Conservation (phyloP, 2,113 vertebrate genomes). For the Canis aureus region DNA sequence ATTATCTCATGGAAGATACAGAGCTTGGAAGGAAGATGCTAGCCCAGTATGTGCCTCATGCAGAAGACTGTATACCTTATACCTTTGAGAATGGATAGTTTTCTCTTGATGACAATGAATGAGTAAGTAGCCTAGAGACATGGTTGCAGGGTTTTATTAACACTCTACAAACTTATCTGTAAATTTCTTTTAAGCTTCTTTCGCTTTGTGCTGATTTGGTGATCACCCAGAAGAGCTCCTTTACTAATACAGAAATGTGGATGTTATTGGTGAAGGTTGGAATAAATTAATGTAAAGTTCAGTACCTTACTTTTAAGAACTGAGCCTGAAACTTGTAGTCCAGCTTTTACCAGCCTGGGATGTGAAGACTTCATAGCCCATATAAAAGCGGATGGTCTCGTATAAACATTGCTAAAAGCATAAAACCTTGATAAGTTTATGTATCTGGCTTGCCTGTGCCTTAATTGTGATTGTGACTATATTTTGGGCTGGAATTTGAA, state of each 20-base stretch:
- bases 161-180: not conserved
- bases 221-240: not conserved
- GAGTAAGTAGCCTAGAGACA: not conserved
- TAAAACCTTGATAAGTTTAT: not conserved
- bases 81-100: not conserved
- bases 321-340: not conserved
- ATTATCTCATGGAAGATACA: not conserved
- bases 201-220: not conserved
- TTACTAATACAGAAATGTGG: not conserved
- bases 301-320: not conserved
- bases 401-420: not conserved
- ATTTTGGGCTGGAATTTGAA: constrained; percentile 6
- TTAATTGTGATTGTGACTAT: not conserved
- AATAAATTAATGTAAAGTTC: too few relatives aligned
- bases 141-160: not conserved
- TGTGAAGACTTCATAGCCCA: not conserved
- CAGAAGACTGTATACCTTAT: not conserved
- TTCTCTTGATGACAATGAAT: not conserved
- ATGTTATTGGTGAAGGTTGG: not conserved
- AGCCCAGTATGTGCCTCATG: not conserved
- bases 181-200: not conserved
- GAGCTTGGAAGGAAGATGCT: not conserved
- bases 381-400: not conserved
- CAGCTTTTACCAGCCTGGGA: not conserved
- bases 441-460: not conserved